Evolutionary conservation across 92 coral and sea anemone genomes (phyloP), one percentile per base, ranked within the genome.

Genomic region (Actinostola sp.): DNA sequence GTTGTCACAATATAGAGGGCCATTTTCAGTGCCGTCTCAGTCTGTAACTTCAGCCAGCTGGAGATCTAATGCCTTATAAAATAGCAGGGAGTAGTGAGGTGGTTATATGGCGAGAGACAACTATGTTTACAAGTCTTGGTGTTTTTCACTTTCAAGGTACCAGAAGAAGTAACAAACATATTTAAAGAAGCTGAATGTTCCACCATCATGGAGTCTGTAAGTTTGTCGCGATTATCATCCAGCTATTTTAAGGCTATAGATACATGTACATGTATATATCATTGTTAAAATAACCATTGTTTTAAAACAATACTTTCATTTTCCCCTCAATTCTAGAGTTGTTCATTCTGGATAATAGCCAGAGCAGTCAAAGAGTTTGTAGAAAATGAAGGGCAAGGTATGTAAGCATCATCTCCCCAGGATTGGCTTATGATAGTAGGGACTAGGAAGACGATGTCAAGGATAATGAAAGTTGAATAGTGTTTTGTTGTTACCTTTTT

Each of bases 331-430:
- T 36, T 36, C 4, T 36, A 94, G 98, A 88, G 97, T 71, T 82
- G 86, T 50, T 85, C 98, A 48, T 94, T 94, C 74, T 94, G 98
- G 98, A 88, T 94, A 56, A 78, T 94, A 33, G 85, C 95, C 27
- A 86, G 79, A 64, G 97, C 97, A 46, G 77, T 89, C 6, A 91
- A 88, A 71, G 95, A 91, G 71, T 94, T 91, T 86, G 90, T 94
- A 11, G 93, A 91, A 73, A 89, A 91, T 80, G 96, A 89, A 68
- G 98, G 98, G 50, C 64, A 63, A 87, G 97, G 97, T 90, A 28
- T 27, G 84, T 54, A n/a, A n/a, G n/a, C 24, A 34, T 33, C 31
- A 9, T 6, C 5, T n/a, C 31, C 25, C 1, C 25, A 2, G 13
- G 21, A 4, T n/a, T n/a, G n/a, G n/a, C n/a, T n/a, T n/a, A n/a